Evolutionary conservation across 2,888 invertebrate species (phyloP), one percentile per base, ranked within the genome.

Genomic region (Hirtodrosophila cameraria): DNA sequence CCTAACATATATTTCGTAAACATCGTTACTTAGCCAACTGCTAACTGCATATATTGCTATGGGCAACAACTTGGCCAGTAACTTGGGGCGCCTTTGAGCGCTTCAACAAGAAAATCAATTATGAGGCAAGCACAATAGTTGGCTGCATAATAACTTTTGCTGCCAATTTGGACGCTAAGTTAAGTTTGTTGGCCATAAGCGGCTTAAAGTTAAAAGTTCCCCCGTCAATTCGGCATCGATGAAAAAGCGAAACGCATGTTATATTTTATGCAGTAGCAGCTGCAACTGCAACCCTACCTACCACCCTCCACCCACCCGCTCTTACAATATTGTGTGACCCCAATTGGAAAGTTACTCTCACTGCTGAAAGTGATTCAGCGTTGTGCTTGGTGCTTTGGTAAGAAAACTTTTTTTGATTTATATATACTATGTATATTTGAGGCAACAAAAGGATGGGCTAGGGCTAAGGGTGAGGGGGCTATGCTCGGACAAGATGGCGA

Each of bases 351-450:
- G n/a, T n/a, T n/a, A n/a, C n/a, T n/a, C n/a, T n/a, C n/a, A n/a
- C n/a, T n/a, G n/a, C n/a, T n/a, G n/a, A n/a, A n/a, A n/a, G n/a
- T n/a, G n/a, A n/a, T n/a, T n/a, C n/a, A n/a, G n/a, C n/a, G n/a
- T n/a, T n/a, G n/a, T 13, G 16, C 30, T 28, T 38, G 11, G 7
- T 25, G 16, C 16, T 27, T 42, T 31, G 31, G 58, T 45, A 54
- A 2, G 53, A 46, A 57, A 48, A 59, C 38, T 75, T 84, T 77
- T 79, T 82, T 81, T 84, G 79, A 79, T 79, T 81, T 84, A 84
- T 79, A 80, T 77, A 62, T 59, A 50, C 42, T 45, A 52, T 55
- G 54, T 81, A 80, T 83, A 76, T 28, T 80, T 76, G 66, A 69
- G 79, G 30, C 48, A 58, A 31, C 41, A n/a, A n/a, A n/a, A n/a